Evolutionary conservation across 2,113 vertebrate species (phyloP).

Genomic region (Neofelis nebulosa): DNA sequence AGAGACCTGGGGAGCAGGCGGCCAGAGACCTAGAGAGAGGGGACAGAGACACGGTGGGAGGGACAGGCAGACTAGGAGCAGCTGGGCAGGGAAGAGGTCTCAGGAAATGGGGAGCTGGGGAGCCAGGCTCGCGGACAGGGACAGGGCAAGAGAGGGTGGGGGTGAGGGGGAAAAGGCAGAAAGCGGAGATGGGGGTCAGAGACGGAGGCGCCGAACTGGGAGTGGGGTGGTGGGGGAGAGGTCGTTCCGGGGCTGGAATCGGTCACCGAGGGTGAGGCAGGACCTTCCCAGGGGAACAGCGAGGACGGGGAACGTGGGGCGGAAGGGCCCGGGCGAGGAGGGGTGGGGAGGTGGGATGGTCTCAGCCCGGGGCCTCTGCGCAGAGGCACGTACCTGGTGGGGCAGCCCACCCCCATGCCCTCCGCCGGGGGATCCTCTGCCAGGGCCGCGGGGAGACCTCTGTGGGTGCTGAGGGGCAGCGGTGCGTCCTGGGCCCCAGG

Average conservation of each 20-base stretch:
- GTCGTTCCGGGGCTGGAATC: background rate
- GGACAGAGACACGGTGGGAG: background rate
- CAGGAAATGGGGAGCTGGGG: fast-evolving
- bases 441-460: background rate
- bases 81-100: background rate
- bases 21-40: too few relatives aligned
- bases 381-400: conserved; percentile 54
- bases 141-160: background rate
- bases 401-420: conserved; percentile 69
- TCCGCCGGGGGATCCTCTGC: background rate
- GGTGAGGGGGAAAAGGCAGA: fast-evolving
- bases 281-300: fast-evolving
- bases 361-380: fast-evolving
- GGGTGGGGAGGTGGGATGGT: background rate
- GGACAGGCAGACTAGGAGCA: background rate
- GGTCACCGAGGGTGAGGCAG: background rate
- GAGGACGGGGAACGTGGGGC: background rate
- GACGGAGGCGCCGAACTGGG: fast-evolving
- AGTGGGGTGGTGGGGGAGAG: too few relatives aligned
- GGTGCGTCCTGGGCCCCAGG: background rate
- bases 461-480: background rate
- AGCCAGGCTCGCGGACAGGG: background rate
- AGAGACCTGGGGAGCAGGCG: background rate
- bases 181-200: background rate
- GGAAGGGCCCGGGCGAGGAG: fast-evolving